A percentile compares a stretch with the other conserved stretches of the same genome.
phyloP scores from a whole-genome alignment of 1,140 invertebrate species.

The Drosophila littoralis region DNA sequence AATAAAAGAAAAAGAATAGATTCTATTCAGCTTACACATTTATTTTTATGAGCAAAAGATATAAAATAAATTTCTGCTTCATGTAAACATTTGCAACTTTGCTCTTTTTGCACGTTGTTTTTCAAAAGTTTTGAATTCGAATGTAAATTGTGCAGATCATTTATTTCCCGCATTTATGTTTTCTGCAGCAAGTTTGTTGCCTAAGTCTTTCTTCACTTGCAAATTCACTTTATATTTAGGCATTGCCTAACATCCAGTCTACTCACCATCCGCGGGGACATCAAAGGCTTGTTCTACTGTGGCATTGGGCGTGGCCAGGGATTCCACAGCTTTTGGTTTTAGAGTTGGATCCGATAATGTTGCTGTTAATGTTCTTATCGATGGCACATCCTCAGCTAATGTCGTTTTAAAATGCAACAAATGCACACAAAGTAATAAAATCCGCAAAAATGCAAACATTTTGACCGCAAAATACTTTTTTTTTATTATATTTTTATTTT shows the following conservation, averaged over 20 bases:
- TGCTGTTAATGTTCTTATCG: slow-evolving; percentile 33
- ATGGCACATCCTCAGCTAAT: slow-evolving; percentile 57
- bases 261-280: slow-evolving; percentile 31
- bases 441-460: slow-evolving; percentile 74
- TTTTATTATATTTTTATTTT: slow-evolving; percentile 40
- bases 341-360: slow-evolving; percentile 21
- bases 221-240: slow-evolving; percentile 40
- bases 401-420: slow-evolving; percentile 78
- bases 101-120: not conserved
- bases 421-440: slow-evolving; percentile 82
- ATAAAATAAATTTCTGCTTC: too few species aligned
- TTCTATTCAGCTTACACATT: too few species aligned
- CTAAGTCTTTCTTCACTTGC: slow-evolving; percentile 6
- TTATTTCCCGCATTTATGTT: too few species aligned
- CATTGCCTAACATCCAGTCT: slow-evolving; percentile 4
- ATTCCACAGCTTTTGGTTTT: slow-evolving; percentile 34
- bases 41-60: too few species aligned
- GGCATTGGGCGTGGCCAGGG: slow-evolving; percentile 37
- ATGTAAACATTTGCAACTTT: too few species aligned
- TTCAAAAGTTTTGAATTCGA: not conserved
- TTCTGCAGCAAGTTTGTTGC: not conserved
- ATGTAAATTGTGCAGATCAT: too few species aligned
- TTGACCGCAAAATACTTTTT: slow-evolving; percentile 35
- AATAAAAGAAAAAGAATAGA: too few species aligned
- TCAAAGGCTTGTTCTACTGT: slow-evolving; percentile 29